Evolutionary conservation across 2,888 invertebrate species (phyloP).

Genomic region (Mechanitis messenoides): DNA sequence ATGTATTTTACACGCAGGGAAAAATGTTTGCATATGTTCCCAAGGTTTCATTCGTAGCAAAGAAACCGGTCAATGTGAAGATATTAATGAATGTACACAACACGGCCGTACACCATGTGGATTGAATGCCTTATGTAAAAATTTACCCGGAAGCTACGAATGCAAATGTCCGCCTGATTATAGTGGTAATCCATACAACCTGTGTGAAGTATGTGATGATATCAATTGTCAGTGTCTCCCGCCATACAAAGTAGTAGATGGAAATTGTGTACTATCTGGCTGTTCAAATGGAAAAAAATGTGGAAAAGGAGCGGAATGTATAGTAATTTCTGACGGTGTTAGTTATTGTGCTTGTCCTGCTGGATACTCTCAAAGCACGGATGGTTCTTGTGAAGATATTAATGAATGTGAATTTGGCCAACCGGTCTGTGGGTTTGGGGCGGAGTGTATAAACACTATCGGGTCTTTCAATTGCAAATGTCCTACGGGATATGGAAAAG

Average conservation of each 20-base stretch:
- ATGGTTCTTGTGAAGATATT: slow-evolving; percentile 90
- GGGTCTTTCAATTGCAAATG: slow-evolving; percentile 89
- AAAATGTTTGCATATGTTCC: slow-evolving; percentile 91
- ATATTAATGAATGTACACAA: slow-evolving; percentile 90
- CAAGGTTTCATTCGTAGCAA: slow-evolving; percentile 89
- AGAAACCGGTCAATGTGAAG: slow-evolving; percentile 85
- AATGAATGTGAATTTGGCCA: slow-evolving; percentile 88
- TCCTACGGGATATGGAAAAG: slow-evolving; percentile 87
- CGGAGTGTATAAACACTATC: slow-evolving; percentile 87
- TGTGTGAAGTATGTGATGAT: slow-evolving; percentile 90
- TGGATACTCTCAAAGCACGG: slow-evolving; percentile 84
- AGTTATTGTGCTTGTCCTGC: slow-evolving; percentile 96
- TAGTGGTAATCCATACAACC: slow-evolving; percentile 91
- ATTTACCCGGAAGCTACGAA: slow-evolving; percentile 94
- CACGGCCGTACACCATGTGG: slow-evolving; percentile 89
- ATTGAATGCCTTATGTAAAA: slow-evolving; percentile 92
- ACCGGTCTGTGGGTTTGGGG: slow-evolving; percentile 89
- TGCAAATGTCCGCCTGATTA: slow-evolving; percentile 93
- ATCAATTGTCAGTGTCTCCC: slow-evolving; percentile 91
- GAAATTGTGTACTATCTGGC: slow-evolving; percentile 89
- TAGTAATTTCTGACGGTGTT: slow-evolving; percentile 90
- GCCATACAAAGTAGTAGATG: slow-evolving; percentile 89
- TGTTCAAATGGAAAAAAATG: slow-evolving; percentile 89
- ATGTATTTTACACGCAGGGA: slow-evolving; percentile 87
- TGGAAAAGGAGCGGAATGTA: slow-evolving; percentile 91